Percentiles rank a stretch among this genome's conserved stretches.
phyloP scores from a whole-genome alignment of 2,113 vertebrate species.

The Erythrolamprus reginae region DNA sequence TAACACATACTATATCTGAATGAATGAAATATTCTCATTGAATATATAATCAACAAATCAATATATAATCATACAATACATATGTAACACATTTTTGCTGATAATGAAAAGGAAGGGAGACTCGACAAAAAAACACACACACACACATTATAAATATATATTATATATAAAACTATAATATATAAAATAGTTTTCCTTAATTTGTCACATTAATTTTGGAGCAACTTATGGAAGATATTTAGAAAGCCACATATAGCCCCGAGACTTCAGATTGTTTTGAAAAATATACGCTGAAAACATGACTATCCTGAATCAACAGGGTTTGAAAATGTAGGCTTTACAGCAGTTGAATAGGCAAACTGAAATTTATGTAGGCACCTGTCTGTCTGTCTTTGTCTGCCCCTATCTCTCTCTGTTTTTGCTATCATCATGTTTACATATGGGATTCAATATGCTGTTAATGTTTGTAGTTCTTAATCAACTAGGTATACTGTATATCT shows the following conservation, averaged over 20 bases:
- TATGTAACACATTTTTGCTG: no score
- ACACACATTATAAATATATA: no score
- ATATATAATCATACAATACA: no score
- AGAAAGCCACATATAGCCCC: background rate
- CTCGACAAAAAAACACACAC: no score
- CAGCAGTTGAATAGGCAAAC: background rate
- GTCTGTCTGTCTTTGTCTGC: background rate
- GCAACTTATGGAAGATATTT: background rate
- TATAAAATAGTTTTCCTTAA: background rate
- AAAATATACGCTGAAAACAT: background rate
- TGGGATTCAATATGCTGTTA: background rate
- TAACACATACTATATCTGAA: no score
- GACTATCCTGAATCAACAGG: background rate
- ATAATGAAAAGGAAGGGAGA: no score
- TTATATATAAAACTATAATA: no score
- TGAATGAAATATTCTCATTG: no score
- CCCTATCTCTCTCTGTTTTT: background rate
- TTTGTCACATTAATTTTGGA: background rate
- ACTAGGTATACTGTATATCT: background rate
- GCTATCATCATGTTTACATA: no score
- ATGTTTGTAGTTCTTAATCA: background rate
- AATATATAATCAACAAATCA: no score
- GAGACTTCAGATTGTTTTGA: background rate
- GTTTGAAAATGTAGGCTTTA: background rate
- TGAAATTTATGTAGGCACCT: background rate